Percentiles rank a stretch among this genome's conserved stretches.
phyloP scores from a whole-genome alignment of 2,113 vertebrate species.

The Aix galericulata region DNA sequence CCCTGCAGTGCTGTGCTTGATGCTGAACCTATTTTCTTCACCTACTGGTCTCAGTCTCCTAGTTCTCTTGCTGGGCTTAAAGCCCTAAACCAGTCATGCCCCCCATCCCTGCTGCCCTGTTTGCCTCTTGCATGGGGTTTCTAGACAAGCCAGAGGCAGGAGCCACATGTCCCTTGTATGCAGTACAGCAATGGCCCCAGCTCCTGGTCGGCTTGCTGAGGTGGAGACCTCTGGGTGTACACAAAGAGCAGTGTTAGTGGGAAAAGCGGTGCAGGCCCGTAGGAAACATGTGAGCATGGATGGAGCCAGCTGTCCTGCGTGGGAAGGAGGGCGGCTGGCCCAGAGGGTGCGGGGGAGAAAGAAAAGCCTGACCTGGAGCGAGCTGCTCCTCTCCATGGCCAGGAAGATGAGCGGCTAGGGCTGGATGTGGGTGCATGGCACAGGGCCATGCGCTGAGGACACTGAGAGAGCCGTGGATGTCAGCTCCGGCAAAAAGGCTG shows the following conservation, averaged over 20 bases:
- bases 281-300: not conserved
- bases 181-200: not conserved
- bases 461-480: not conserved
- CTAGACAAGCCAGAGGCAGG: not conserved
- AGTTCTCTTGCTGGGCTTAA: not conserved
- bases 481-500: not conserved
- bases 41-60: not conserved
- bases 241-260: not conserved
- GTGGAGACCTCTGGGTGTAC: conserved; percentile 39
- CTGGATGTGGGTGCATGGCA: not conserved
- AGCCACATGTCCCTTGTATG: not conserved
- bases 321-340: conserved; percentile 5
- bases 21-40: not conserved
- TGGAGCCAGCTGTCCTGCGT: conserved; percentile 29
- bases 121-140: not conserved
- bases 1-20: not conserved
- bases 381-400: not conserved
- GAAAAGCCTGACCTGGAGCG: not conserved
- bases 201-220: not conserved
- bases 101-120: not conserved
- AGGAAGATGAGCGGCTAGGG: not conserved
- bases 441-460: rapidly evolving
- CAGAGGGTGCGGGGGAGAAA: not conserved
- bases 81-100: not conserved
- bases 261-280: conserved; percentile 9